Percentiles rank a stretch among this genome's conserved stretches.
Conservation (phyloP, 2,797 vertebrate genomes). For the Momotus momota region DNA sequence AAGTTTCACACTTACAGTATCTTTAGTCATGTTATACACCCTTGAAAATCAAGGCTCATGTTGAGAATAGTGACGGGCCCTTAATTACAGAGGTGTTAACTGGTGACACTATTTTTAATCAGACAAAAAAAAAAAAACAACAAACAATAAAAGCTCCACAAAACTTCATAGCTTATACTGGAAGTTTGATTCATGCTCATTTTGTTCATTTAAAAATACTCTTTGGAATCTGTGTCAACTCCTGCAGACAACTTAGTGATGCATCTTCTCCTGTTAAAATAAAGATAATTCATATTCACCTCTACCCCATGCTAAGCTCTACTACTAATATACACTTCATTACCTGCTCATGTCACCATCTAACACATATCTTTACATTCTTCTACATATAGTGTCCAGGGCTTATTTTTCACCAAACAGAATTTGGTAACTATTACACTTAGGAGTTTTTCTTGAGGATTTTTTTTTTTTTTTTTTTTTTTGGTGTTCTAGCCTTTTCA, state of each 20-base stretch:
- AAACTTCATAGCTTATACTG: constrained; percentile 79
- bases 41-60: constrained; percentile 76
- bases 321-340: constrained; percentile 79
- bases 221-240: constrained; percentile 90
- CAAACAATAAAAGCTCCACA: not conserved
- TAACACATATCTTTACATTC: constrained; percentile 81
- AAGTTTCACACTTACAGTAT: constrained; percentile 44
- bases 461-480: not conserved
- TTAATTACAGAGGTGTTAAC: constrained; percentile 68
- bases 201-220: constrained; percentile 85
- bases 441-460: not conserved
- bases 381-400: constrained; percentile 69
- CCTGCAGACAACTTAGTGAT: constrained; percentile 79
- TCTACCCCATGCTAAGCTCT: constrained; percentile 82
- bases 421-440: not conserved
- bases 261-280: constrained; percentile 78
- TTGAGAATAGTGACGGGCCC: constrained; percentile 60
- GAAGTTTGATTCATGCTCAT: constrained; percentile 81
- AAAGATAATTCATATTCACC: constrained; percentile 76
- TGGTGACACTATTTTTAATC: constrained; percentile 53
- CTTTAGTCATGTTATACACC: constrained; percentile 59
- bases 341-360: constrained; percentile 84
- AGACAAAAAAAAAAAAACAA: constrained; percentile 31
- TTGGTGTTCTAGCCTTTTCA: constrained; percentile 55
- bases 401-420: constrained; percentile 69